A percentile compares a stretch with the other conserved stretches of the same genome.
phyloP scores from a whole-genome alignment of 1,140 invertebrate species.

The Diabrotica virgifera region DNA sequence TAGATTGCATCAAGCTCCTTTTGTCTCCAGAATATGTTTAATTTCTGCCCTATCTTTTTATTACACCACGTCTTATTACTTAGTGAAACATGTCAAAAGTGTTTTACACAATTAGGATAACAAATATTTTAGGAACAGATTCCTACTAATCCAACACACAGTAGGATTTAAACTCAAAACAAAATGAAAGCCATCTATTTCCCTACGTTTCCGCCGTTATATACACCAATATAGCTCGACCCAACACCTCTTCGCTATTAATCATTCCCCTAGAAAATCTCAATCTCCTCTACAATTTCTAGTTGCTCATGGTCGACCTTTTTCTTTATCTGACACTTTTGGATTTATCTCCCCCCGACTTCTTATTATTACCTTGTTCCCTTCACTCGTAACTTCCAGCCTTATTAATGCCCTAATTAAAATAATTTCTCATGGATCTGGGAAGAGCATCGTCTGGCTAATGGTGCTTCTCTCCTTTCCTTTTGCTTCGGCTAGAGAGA shows the following conservation, averaged over 20 bases:
- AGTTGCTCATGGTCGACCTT: background rate
- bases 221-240: too few relatives aligned
- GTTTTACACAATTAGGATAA: too few relatives aligned
- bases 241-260: background rate
- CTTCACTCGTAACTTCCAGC: background rate
- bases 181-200: too few relatives aligned
- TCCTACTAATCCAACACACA: too few relatives aligned
- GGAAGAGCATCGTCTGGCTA: background rate
- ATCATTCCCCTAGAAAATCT: background rate
- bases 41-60: too few relatives aligned
- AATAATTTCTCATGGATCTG: constrained; percentile 1
- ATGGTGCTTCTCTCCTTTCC: background rate
- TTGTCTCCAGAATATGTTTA: too few relatives aligned
- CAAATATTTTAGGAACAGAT: too few relatives aligned
- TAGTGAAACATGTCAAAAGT: too few relatives aligned
- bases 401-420: constrained; percentile 3
- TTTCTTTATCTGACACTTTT: background rate
- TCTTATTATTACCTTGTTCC: background rate
- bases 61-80: too few relatives aligned
- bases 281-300: background rate
- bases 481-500: background rate
- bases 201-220: too few relatives aligned
- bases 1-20: too few relatives aligned
- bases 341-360: background rate
- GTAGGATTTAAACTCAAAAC: too few relatives aligned